phyloP scores from a whole-genome alignment of 2,797 vertebrate species.

The Naso thynnoides region DNA sequence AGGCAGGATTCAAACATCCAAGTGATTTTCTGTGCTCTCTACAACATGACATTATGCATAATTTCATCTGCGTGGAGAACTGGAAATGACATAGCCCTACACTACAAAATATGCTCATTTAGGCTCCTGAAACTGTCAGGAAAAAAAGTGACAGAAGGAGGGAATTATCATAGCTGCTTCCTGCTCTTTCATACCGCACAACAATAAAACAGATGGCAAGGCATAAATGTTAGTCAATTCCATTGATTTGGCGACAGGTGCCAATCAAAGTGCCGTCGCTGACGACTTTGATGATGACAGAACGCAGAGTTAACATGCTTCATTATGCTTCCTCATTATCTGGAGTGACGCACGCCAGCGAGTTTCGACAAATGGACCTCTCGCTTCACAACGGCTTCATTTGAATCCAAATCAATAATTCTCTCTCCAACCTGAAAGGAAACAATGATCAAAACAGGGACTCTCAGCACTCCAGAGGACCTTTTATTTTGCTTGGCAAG shows the following conservation, averaged over 20 bases:
- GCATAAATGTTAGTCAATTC: conserved; percentile 59
- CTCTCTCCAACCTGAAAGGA: conserved; percentile 73
- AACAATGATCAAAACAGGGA: conserved; percentile 75
- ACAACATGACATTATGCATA: conserved; percentile 33
- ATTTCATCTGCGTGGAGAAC: conserved; percentile 40
- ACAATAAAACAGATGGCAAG: conserved; percentile 70
- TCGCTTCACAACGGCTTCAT: conserved; percentile 71
- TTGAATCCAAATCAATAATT: conserved; percentile 80
- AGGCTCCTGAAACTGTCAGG: conserved; percentile 43
- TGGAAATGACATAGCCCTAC: conserved; percentile 45
- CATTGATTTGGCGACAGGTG: conserved; percentile 78
- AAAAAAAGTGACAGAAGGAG: conserved; percentile 43
- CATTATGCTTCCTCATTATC: conserved; percentile 78
- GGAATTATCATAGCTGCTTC: conserved; percentile 61
- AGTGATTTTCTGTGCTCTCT: conserved; percentile 22
- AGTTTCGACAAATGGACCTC: conserved; percentile 72
- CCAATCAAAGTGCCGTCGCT: conserved; percentile 72
- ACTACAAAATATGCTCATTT: conserved; percentile 40
- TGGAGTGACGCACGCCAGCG: conserved; percentile 52
- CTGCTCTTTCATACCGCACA: conserved; percentile 40
- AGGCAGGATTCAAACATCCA: conserved; percentile 1
- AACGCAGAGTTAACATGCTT: conserved; percentile 67
- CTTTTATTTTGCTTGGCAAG: conserved; percentile 65
- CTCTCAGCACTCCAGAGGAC: conserved; percentile 66
- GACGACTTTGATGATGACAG: conserved; percentile 69